phyloP scores from a whole-genome alignment of 2,888 invertebrate species.

The Drosophila mimetica region DNA sequence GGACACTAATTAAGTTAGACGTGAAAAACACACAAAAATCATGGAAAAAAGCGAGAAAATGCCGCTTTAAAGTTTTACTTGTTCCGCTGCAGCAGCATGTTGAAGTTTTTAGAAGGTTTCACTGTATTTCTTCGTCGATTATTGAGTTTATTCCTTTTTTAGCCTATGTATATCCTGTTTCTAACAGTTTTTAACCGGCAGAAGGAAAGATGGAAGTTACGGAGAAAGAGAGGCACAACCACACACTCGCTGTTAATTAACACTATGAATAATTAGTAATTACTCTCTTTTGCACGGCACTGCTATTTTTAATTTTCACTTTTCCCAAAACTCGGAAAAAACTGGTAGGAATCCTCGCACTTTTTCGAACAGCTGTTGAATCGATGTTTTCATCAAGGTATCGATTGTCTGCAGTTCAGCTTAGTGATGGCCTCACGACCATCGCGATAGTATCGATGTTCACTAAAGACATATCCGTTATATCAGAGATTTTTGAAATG shows the following conservation, averaged over 20 bases:
- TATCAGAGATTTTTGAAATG: too few relatives aligned
- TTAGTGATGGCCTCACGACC: not conserved
- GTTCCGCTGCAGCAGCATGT: constrained; percentile 80
- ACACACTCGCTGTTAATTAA: constrained; percentile 14
- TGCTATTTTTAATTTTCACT: not conserved
- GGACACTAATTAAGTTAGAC: constrained; percentile 65
- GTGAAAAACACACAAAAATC: constrained; percentile 54
- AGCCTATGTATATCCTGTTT: constrained; percentile 8
- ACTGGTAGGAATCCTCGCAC: not conserved
- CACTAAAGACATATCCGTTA: not conserved
- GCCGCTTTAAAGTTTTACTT: constrained; percentile 70
- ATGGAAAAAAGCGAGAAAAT: constrained; percentile 46
- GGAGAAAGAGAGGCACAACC: not conserved
- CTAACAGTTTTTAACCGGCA: constrained; percentile 7
- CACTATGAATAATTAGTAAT: constrained; percentile 16
- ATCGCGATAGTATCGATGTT: not conserved
- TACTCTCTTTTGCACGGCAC: constrained; percentile 23
- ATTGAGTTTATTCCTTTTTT: constrained; percentile 1
- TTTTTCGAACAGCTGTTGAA: constrained; percentile 15
- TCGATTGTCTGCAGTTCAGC: not conserved
- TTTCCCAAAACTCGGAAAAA: constrained; percentile 9
- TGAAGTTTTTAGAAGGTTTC: constrained; percentile 24
- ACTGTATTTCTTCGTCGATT: constrained; percentile 3
- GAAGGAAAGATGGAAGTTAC: not conserved
- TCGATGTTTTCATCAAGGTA: not conserved